Percentiles rank a stretch among this genome's conserved stretches.
Evolutionary conservation across 2,797 vertebrate genomes (phyloP).

Genomic region (Diplodus puntazzo): DNA sequence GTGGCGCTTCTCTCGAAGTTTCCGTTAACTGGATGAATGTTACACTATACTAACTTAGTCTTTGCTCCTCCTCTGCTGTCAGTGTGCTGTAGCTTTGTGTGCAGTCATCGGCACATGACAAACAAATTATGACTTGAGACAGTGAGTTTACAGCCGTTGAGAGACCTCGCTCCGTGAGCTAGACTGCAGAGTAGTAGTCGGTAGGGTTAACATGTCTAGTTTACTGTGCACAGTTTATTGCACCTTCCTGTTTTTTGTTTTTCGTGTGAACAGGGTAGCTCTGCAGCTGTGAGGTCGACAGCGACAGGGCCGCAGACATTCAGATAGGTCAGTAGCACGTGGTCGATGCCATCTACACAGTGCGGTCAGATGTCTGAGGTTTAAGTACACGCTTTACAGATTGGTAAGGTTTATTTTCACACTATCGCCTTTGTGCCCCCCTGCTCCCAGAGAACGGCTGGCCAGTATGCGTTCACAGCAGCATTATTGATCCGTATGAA

Average conservation of each 20-base stretch:
- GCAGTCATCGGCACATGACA: conserved; percentile 2
- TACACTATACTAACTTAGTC: conserved; percentile 16
- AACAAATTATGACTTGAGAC: conserved; percentile 9
- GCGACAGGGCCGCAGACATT: conserved; percentile 10
- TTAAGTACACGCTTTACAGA: conserved; percentile 16
- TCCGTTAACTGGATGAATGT: conserved; percentile 41
- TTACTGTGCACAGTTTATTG: conserved; percentile 7
- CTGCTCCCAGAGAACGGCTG: conserved; percentile 37
- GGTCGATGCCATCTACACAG: conserved; percentile 10
- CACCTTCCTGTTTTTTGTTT: conserved; percentile 12
- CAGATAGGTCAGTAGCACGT: conserved; percentile 39
- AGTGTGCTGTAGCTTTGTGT: background rate
- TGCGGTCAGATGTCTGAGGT: conserved; percentile 1
- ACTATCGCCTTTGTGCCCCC: conserved; percentile 1
- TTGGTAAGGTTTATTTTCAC: background rate
- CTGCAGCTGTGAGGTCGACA: conserved; percentile 39
- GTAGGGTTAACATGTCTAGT: background rate
- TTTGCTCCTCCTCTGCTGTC: conserved; percentile 5
- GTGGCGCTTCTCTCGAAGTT: background rate
- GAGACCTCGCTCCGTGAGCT: conserved; percentile 7
- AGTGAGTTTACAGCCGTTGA: conserved; percentile 2
- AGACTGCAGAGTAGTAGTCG: background rate
- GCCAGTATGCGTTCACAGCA: background rate
- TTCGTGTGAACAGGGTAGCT: conserved; percentile 48
- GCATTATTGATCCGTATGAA: background rate